Evolutionary conservation across 2,888 invertebrate species (phyloP).

Genomic region (Tetramorium bicarinatum): DNA sequence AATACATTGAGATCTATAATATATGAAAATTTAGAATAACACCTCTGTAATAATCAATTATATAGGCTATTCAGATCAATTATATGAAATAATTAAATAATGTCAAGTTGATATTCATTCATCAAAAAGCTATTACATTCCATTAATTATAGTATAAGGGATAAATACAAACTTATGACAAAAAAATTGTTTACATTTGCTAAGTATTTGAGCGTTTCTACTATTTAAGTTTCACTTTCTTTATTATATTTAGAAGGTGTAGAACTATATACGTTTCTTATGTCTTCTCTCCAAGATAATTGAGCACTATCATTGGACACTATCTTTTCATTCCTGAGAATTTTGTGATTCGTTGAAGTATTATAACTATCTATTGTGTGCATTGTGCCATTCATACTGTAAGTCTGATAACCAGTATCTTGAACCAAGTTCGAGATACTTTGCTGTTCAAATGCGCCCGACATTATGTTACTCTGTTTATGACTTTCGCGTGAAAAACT

Average conservation of each 20-base stretch:
- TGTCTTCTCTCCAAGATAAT: constrained; percentile 80
- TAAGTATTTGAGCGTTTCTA: not conserved
- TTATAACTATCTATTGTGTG: constrained; percentile 75
- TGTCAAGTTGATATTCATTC: not conserved
- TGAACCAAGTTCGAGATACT: constrained; percentile 77
- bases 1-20: not conserved
- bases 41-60: not conserved
- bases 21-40: constrained; percentile 1
- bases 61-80: constrained; percentile 10
- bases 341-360: constrained; percentile 73
- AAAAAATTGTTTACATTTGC: not conserved
- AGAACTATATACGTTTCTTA: constrained; percentile 81
- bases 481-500: constrained; percentile 74
- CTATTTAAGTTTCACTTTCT: constrained; percentile 59
- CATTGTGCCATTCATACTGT: constrained; percentile 78
- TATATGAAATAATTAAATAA: constrained; percentile 13
- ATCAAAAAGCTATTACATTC: not conserved
- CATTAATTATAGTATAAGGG: not conserved
- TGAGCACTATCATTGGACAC: constrained; percentile 75
- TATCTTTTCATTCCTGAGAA: constrained; percentile 76
- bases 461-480: constrained; percentile 74
- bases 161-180: not conserved
- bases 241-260: constrained; percentile 82
- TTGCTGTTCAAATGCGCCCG: constrained; percentile 77
- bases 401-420: constrained; percentile 84